Conservation (phyloP, 2,888 invertebrate genomes). For the Hypena proboscidalis region DNA sequence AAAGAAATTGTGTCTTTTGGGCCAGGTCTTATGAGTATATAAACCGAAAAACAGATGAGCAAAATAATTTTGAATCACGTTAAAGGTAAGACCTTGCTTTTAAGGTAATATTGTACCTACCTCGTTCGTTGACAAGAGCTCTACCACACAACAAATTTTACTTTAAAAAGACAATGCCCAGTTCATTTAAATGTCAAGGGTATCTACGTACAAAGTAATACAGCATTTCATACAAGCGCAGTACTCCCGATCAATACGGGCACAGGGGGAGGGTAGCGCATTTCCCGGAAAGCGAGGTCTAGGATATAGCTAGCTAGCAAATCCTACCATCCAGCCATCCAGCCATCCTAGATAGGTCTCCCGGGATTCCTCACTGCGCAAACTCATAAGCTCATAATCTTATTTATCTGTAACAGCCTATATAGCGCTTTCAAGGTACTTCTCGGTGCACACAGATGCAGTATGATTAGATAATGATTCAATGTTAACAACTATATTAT, state of each 20-base stretch:
- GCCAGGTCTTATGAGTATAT: no score
- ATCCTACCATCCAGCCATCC: conserved; percentile 4
- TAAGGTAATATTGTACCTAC: no score
- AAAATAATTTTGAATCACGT: no score
- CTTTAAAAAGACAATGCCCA: background rate
- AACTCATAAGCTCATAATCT: background rate
- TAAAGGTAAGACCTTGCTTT: no score
- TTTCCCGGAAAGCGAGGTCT: conserved; percentile 22
- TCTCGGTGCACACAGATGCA: conserved; percentile 1
- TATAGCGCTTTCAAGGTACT: conserved; percentile 8
- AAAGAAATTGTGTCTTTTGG: no score
- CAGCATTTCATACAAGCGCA: background rate
- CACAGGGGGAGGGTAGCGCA: conserved; percentile 14
- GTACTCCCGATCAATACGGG: conserved; percentile 32
- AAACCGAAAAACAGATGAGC: no score
- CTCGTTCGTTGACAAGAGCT: no score
- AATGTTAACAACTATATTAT: background rate
- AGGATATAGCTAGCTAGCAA: conserved; percentile 7
- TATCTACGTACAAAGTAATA: background rate
- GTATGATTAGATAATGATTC: background rate
- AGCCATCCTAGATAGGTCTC: conserved; percentile 13
- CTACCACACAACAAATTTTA: no score
- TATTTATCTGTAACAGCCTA: conserved; percentile 1
- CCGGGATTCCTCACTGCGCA: conserved; percentile 19
- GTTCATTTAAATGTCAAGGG: background rate